Percentiles rank a stretch among this genome's conserved stretches.
Evolutionary conservation across 2,113 vertebrate genomes (phyloP).

Genomic region (Naja naja): DNA sequence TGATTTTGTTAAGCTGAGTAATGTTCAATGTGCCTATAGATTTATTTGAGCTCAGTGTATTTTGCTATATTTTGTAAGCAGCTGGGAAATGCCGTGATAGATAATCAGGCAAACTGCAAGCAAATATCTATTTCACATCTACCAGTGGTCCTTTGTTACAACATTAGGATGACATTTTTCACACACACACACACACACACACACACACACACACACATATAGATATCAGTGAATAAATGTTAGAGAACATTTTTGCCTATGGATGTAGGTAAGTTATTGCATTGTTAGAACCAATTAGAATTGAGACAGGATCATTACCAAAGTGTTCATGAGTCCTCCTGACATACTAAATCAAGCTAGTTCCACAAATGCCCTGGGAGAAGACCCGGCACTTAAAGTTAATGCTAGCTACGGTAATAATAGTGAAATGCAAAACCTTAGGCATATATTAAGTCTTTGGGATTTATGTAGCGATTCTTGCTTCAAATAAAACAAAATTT

Average conservation of each 20-base stretch:
- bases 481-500: slow-evolving; percentile 16
- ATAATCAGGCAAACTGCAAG: not conserved
- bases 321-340: not conserved
- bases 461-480: not conserved
- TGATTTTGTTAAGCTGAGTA: not conserved
- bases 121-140: not conserved
- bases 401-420: slow-evolving; percentile 7
- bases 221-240: slow-evolving; percentile 7
- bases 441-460: not conserved
- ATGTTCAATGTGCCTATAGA: not conserved
- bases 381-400: slow-evolving; percentile 21
- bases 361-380: slow-evolving; percentile 8
- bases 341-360: slow-evolving; percentile 32
- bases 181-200: too few species aligned
- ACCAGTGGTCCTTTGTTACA: not conserved
- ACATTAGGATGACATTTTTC: not conserved
- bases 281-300: slow-evolving; percentile 40
- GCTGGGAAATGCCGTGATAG: not conserved
- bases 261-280: slow-evolving; percentile 16
- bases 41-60: not conserved
- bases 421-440: slow-evolving; percentile 15
- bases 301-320: slow-evolving; percentile 18
- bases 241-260: not conserved
- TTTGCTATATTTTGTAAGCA: not conserved
- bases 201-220: too few species aligned